Base-by-base conservation (phyloP, 2,888 invertebrate species). In the Deilephila elpenor region DNA sequence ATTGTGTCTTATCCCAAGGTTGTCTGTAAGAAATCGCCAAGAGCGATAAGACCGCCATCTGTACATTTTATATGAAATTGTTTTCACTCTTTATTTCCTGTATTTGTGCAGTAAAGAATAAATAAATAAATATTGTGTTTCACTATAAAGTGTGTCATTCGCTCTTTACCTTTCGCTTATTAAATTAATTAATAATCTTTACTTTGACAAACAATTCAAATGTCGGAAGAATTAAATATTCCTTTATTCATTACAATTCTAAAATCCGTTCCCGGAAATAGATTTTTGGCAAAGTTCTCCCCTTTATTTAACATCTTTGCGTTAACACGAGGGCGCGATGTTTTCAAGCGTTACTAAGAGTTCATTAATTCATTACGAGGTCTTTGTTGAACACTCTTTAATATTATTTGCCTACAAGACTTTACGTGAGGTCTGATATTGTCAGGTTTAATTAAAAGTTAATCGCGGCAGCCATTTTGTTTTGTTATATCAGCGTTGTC, bases 391-490 rank as follows among this genome's bases (percentile, higher is more conserved):
- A 67, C 67, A 67, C 51, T 67, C 25, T 67, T 67, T 67, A 67
- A 67, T 67, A 67, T 67, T 67, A 51, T 25, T 51, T 51, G 51
- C 37, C 67, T 67, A 32, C 61, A 61, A 61, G 67, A 67, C 17
- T 67, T 62, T 67, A 51, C 67, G 67, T 51, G 67, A 20, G 37
- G 25, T 20, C 67, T 67, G 67, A 67, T 67, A 67, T 67, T 67
- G 67, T 67, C 67, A 67, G 67, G 67, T 67, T 62, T 67, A 67
- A 67, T 67, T 67, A 67, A 25, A 67, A 67, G 17, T 67, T 67
- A 44, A 61, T 59, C 44, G 25, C 19, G 19, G 56, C 51, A 60
- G 73, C 62, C 56, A 73, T 72, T 71, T 76, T 71, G 72, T 44
- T 11, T 7, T 32, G 71, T 44, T 44, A 64, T 44, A 37, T 37